Evolutionary conservation across 2,797 vertebrate genomes (phyloP).

Genomic region (Anguilla marmorata): DNA sequence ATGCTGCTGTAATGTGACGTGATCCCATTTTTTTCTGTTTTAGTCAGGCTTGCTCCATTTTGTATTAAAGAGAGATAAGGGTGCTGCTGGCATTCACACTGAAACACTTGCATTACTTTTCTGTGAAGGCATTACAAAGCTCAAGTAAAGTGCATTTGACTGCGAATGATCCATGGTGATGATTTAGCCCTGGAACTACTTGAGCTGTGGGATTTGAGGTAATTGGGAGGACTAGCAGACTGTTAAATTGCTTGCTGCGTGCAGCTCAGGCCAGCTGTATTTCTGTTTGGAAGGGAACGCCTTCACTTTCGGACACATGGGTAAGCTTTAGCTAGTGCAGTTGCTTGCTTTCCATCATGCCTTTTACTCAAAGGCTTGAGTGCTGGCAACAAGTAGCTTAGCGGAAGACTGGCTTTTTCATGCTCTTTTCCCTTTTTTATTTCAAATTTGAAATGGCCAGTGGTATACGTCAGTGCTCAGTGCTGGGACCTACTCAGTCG

Average conservation of each 20-base stretch:
- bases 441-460: no score
- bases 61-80: background rate
- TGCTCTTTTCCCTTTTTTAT: no score
- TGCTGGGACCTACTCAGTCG: no score
- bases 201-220: background rate
- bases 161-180: background rate
- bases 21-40: background rate
- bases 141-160: constrained; percentile 28
- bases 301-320: constrained; percentile 16
- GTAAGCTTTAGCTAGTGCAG: background rate
- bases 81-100: background rate
- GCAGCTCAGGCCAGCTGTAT: background rate
- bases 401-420: background rate
- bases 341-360: background rate
- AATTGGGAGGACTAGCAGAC: background rate
- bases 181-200: background rate
- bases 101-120: background rate
- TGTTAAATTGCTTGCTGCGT: background rate
- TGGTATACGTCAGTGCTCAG: no score
- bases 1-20: background rate
- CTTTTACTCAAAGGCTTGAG: background rate
- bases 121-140: constrained; percentile 5
- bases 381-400: no score
- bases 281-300: background rate
- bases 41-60: background rate